A percentile compares a stretch with the other conserved stretches of the same genome.
Conservation (phyloP, 2,797 vertebrate genomes). For the Anguilla anguilla region DNA sequence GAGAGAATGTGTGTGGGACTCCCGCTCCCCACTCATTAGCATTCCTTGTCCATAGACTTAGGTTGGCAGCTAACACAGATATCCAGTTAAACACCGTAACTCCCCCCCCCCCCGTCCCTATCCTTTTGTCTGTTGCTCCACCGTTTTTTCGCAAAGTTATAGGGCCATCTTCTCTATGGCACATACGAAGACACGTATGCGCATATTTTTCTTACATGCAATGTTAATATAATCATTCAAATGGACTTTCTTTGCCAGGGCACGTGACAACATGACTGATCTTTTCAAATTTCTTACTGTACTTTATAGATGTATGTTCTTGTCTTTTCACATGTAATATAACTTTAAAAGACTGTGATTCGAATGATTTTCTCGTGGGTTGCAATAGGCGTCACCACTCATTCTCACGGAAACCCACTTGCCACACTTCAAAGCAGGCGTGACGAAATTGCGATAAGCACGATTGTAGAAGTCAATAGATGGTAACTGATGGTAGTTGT, state of each 20-base stretch:
- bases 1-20: slow-evolving; percentile 51
- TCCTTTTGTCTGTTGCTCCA: slow-evolving; percentile 75
- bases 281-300: background rate
- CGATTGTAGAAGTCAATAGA: background rate
- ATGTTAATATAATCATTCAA: background rate
- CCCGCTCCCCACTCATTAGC: slow-evolving; percentile 79
- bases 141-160: slow-evolving; percentile 76
- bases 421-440: background rate
- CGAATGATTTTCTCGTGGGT: background rate
- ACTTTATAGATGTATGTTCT: background rate
- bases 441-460: slow-evolving; percentile 3
- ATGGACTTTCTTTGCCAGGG: background rate
- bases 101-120: slow-evolving; percentile 53
- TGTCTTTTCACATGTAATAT: background rate
- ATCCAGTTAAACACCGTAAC: slow-evolving; percentile 84
- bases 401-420: slow-evolving; percentile 1
- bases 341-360: background rate
- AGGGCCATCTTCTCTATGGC: slow-evolving; percentile 55
- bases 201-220: background rate
- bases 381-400: background rate
- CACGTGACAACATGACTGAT: slow-evolving; percentile 12
- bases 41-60: slow-evolving; percentile 87
- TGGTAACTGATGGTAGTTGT: background rate
- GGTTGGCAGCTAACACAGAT: slow-evolving; percentile 95
- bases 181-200: background rate